These are phyloP conservation scores for Clistopyga incitator DNA, from an alignment of 2,888 invertebrate genomes.

Conservation along the genomic window DNA sequence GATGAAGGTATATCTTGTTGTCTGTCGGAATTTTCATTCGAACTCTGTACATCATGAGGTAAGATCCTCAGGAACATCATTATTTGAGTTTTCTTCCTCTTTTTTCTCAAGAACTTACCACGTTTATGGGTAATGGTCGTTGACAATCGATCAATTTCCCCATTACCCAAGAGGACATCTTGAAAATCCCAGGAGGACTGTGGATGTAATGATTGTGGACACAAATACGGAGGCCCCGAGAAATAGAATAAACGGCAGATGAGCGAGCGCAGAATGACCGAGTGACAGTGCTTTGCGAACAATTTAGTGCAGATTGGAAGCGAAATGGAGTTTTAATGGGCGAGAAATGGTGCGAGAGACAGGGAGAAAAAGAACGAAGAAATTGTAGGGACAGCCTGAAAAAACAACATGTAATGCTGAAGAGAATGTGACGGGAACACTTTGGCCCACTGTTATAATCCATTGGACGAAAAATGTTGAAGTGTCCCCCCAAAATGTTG, in stretches of 20 bases:
- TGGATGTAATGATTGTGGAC: slow-evolving; percentile 49
- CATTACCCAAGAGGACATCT: slow-evolving; percentile 62
- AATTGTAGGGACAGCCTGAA: background rate
- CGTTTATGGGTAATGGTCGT: background rate
- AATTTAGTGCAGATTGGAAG: slow-evolving; percentile 75
- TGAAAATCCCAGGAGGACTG: slow-evolving; percentile 31
- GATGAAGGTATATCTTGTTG: background rate
- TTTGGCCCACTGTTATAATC: background rate
- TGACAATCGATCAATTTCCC: slow-evolving; percentile 70
- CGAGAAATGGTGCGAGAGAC: slow-evolving; percentile 22
- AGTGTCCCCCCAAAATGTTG: background rate
- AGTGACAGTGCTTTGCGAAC: slow-evolving; percentile 68
- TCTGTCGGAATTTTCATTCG: slow-evolving; percentile 39
- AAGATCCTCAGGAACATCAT: slow-evolving; percentile 2
- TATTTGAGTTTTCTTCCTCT: slow-evolving; percentile 7
- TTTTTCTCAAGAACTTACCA: background rate
- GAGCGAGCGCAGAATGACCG: slow-evolving; percentile 45
- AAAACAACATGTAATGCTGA: background rate
- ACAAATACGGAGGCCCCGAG: slow-evolving; percentile 37
- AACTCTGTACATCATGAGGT: slow-evolving; percentile 1
- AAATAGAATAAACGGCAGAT: slow-evolving; percentile 44
- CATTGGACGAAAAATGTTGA: background rate
- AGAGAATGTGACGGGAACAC: background rate
- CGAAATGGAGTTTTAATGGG: slow-evolving; percentile 71
- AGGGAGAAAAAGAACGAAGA: background rate